Conservation (phyloP, 2,888 invertebrate species). For the Spilosoma lubricipeda region DNA sequence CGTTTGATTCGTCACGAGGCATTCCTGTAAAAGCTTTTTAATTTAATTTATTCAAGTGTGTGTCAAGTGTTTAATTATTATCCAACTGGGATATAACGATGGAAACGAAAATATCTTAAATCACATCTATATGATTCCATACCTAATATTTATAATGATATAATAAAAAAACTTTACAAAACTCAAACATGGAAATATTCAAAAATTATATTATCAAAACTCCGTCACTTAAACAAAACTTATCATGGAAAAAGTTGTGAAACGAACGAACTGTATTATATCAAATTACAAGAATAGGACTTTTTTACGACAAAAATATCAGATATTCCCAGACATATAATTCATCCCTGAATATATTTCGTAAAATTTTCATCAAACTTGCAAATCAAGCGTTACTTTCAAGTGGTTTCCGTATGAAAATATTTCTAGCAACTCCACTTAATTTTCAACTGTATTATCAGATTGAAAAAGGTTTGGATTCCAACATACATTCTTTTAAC, state of each 20-base stretch:
- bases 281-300: background rate
- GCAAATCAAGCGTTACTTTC: slow-evolving; percentile 18
- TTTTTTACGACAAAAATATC: background rate
- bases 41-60: too few relatives aligned
- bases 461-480: slow-evolving; percentile 10
- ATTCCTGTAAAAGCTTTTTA: too few relatives aligned
- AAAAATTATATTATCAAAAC: background rate
- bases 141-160: too few relatives aligned
- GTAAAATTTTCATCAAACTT: slow-evolving; percentile 13
- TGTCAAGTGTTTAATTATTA: too few relatives aligned
- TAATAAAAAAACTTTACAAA: background rate
- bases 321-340: slow-evolving; percentile 1
- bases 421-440: background rate
- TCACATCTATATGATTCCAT: too few relatives aligned
- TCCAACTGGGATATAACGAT: background rate
- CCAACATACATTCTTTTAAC: background rate
- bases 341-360: slow-evolving; percentile 3
- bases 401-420: slow-evolving; percentile 10
- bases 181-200: background rate
- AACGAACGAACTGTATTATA: background rate
- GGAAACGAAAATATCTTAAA: too few relatives aligned
- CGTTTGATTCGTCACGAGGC: too few relatives aligned
- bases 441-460: background rate
- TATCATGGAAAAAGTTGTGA: background rate
- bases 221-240: background rate